phyloP scores from a whole-genome alignment of 35 echinoderm and acorn worm species.

The Anneissia japonica region DNA sequence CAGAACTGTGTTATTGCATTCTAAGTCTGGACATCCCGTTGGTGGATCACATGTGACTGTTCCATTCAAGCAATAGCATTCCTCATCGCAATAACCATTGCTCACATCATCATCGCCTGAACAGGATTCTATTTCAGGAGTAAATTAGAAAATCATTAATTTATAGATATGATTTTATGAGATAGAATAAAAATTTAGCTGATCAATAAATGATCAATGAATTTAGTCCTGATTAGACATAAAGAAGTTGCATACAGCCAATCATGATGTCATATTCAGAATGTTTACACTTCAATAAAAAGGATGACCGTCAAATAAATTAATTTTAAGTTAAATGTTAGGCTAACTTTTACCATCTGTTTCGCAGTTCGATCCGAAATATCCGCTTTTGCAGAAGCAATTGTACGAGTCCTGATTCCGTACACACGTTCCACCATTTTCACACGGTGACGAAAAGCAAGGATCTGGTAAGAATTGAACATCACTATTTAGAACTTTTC shows the following conservation, averaged over 20 bases:
- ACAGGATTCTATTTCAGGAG: neutral
- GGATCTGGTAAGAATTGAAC: slow-evolving; percentile 1
- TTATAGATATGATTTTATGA: too few species aligned
- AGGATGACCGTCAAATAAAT: too few species aligned
- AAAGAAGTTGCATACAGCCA: too few species aligned
- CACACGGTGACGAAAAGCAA: slow-evolving; percentile 9
- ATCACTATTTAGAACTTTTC: neutral
- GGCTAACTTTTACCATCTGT: neutral
- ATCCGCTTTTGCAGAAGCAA: neutral
- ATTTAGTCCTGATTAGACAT: too few species aligned
- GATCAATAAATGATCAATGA: too few species aligned
- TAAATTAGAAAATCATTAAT: too few species aligned
- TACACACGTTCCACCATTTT: slow-evolving; percentile 5
- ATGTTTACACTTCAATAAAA: too few species aligned
- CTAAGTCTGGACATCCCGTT: neutral
- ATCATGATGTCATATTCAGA: too few species aligned
- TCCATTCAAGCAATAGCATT: neutral
- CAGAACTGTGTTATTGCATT: neutral
- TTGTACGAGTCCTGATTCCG: neutral
- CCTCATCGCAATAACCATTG: neutral
- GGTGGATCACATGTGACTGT: neutral
- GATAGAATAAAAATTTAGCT: too few species aligned
- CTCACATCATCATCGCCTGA: neutral
- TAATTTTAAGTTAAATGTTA: too few species aligned
- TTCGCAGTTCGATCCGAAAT: slow-evolving; percentile 11